phyloP scores from a whole-genome alignment of 1,140 invertebrate species.

The Homalodisca vitripennis region DNA sequence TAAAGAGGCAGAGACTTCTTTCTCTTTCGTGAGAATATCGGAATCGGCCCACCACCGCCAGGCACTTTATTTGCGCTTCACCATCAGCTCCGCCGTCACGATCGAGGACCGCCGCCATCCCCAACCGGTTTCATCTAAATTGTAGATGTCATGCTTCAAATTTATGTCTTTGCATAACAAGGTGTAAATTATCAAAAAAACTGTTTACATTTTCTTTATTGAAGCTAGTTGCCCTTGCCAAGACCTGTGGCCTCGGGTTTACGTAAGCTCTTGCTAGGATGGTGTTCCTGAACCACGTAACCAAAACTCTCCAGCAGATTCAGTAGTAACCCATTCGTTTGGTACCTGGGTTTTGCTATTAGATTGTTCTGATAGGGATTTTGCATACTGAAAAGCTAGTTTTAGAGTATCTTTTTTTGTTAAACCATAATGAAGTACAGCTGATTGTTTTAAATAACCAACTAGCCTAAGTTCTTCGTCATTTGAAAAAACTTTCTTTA shows the following conservation, averaged over 20 bases:
- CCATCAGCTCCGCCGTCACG: too few relatives aligned
- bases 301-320: slow-evolving; percentile 8
- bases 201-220: slow-evolving; percentile 39
- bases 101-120: too few relatives aligned
- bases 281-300: slow-evolving; percentile 33
- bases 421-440: not conserved
- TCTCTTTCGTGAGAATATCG: too few relatives aligned
- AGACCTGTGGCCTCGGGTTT: slow-evolving; percentile 45
- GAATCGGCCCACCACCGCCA: too few relatives aligned
- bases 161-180: slow-evolving; percentile 23
- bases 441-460: not conserved
- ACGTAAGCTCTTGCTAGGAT: too few relatives aligned
- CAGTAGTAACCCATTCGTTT: not conserved
- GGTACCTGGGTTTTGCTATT: not conserved
- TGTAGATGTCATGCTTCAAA: slow-evolving; percentile 39
- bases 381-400: slow-evolving; percentile 5
- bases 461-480: not conserved
- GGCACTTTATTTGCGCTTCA: too few relatives aligned
- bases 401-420: not conserved
- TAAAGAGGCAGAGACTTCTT: too few relatives aligned
- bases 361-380: too few relatives aligned
- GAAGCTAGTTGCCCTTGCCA: slow-evolving; percentile 43
- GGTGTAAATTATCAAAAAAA: slow-evolving; percentile 38
- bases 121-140: slow-evolving; percentile 43
- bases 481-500: not conserved